Conservation (phyloP, 2,888 invertebrate genomes). For the Hyposoter dolosus region DNA sequence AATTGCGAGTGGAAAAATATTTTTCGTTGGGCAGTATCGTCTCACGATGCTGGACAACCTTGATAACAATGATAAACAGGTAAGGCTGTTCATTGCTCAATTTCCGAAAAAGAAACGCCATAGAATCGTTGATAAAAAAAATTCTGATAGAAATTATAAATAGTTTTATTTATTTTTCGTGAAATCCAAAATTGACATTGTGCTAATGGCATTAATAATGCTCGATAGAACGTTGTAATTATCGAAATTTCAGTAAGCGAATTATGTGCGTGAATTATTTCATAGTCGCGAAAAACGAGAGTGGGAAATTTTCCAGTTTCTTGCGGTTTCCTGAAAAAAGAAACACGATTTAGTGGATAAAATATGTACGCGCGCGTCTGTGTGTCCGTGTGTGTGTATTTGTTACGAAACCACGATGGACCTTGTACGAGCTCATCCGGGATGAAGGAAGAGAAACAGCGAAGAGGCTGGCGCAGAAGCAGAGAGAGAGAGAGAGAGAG, state of each 20-base stretch:
- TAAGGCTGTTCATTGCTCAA: background rate
- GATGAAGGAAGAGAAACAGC: constrained; percentile 51
- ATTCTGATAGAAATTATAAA: no score
- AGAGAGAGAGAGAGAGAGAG: constrained; percentile 1
- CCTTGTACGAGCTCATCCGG: constrained; percentile 56
- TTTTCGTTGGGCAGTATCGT: no score
- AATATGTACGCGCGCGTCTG: background rate
- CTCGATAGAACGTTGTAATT: no score
- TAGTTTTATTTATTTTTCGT: no score
- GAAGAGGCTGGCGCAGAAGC: constrained; percentile 7
- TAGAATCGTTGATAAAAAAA: no score
- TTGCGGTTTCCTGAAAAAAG: background rate
- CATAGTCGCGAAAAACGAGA: background rate
- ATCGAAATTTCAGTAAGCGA: background rate
- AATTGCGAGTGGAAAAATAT: no score
- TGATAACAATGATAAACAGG: background rate
- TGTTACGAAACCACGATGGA: constrained; percentile 61
- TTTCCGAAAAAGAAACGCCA: no score
- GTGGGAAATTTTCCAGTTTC: background rate
- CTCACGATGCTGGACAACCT: background rate
- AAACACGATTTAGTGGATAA: background rate
- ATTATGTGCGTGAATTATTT: background rate
- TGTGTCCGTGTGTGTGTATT: constrained; percentile 18
- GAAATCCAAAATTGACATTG: no score
- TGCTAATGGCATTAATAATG: no score